Percentiles rank a stretch among this genome's conserved stretches.
phyloP scores from a whole-genome alignment of 1,140 invertebrate genomes.

The Semibalanus balanoides region DNA sequence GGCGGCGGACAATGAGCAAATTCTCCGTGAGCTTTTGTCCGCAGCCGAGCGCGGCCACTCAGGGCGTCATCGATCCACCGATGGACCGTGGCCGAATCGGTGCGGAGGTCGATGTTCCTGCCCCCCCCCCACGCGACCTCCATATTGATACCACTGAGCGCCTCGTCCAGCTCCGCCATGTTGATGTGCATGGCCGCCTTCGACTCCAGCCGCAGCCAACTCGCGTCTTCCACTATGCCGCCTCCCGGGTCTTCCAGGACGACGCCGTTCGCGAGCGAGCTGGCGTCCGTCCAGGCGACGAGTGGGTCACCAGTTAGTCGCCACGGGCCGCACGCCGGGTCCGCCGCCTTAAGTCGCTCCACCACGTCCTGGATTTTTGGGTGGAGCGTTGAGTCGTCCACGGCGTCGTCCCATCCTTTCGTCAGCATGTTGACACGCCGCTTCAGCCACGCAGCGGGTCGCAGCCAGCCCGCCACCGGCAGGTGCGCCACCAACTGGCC shows the following conservation, averaged over 20 bases:
- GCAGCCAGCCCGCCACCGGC: slow-evolving; percentile 9
- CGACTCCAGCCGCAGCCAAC: slow-evolving; percentile 3
- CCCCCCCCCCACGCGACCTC: slow-evolving; percentile 7
- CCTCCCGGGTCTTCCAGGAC: not conserved
- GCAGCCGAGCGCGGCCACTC: slow-evolving; percentile 3
- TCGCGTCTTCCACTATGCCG: not conserved
- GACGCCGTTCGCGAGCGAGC: not conserved
- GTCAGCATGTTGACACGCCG: slow-evolving; percentile 7
- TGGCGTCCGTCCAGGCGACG: not conserved
- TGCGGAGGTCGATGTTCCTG: slow-evolving; percentile 9
- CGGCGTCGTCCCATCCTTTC: slow-evolving; percentile 5
- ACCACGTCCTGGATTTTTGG: not conserved
- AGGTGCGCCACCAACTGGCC: slow-evolving; percentile 8
- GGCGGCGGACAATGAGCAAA: slow-evolving; percentile 2
- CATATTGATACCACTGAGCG: slow-evolving; percentile 10
- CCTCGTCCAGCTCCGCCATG: slow-evolving; percentile 13
- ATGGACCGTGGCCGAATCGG: slow-evolving; percentile 9
- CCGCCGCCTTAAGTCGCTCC: not conserved
- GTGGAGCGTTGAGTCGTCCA: not conserved
- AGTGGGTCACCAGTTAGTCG: not conserved
- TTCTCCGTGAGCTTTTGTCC: slow-evolving; percentile 1
- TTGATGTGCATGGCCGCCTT: slow-evolving; percentile 7
- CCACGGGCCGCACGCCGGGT: not conserved
- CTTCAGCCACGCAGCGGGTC: slow-evolving; percentile 9
- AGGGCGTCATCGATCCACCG: slow-evolving; percentile 8